Evolutionary conservation across 2,888 invertebrate genomes (phyloP).

Genomic region (Stictocephala bisonia): DNA sequence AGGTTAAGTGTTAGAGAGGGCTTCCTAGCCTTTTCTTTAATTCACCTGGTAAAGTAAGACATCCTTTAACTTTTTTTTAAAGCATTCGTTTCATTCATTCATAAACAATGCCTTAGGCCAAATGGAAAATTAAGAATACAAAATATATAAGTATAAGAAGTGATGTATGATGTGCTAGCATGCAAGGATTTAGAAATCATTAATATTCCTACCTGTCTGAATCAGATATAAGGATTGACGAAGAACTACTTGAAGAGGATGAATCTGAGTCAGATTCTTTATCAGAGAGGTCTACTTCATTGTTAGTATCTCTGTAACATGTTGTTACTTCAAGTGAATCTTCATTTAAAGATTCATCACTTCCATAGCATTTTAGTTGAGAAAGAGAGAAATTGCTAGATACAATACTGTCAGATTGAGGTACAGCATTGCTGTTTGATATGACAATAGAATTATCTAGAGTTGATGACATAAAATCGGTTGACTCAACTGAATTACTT

Average conservation of each 20-base stretch:
- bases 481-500: no score
- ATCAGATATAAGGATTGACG: slow-evolving; percentile 35
- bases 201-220: slow-evolving; percentile 39
- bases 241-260: slow-evolving; percentile 30
- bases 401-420: slow-evolving; percentile 27
- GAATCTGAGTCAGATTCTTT: slow-evolving; percentile 29
- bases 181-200: no score
- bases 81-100: no score
- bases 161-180: no score
- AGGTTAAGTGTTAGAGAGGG: no score
- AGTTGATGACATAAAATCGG: no score
- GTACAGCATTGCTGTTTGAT: slow-evolving; percentile 33
- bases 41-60: no score
- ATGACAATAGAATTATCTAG: slow-evolving; percentile 36
- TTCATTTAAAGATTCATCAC: slow-evolving; percentile 32
- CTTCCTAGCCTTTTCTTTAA: no score
- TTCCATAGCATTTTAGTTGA: slow-evolving; percentile 22
- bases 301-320: slow-evolving; percentile 12
- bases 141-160: no score
- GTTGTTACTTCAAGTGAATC: neutral
- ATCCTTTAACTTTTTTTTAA: no score
- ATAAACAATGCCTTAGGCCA: no score
- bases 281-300: slow-evolving; percentile 16
- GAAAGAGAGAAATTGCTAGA: slow-evolving; percentile 23
- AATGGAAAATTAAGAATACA: no score